Conservation (phyloP, 1,140 invertebrate genomes). For the Physella acuta region DNA sequence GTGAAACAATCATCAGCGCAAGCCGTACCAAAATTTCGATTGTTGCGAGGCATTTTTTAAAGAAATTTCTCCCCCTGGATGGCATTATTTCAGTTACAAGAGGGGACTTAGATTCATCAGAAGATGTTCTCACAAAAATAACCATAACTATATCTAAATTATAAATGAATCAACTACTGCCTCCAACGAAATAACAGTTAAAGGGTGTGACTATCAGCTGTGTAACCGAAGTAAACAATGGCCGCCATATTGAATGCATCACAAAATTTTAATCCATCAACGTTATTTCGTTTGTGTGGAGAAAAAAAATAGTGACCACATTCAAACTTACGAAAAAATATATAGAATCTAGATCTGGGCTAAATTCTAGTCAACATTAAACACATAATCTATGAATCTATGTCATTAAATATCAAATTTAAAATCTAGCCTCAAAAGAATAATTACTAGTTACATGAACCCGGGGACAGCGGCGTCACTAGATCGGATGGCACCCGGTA, state of each 20-base stretch:
- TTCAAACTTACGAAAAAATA: no score
- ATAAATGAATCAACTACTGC: neutral
- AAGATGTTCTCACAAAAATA: neutral
- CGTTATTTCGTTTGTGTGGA: no score
- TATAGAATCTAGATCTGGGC: no score
- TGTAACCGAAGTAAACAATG: constrained; percentile 11
- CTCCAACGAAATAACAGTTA: neutral
- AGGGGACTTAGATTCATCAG: neutral
- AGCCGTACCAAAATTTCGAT: constrained; percentile 34
- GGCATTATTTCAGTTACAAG: constrained; percentile 24
- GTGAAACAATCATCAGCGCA: constrained; percentile 34
- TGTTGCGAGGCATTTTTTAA: constrained; percentile 33
- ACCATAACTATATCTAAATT: constrained; percentile 1
- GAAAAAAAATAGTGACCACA: no score
- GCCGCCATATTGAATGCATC: constrained; percentile 21
- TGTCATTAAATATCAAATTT: no score
- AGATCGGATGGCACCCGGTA: no score
- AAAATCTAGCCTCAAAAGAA: no score
- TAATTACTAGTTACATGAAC: no score
- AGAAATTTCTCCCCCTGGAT: constrained; percentile 21
- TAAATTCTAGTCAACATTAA: no score
- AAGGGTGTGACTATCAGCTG: neutral
- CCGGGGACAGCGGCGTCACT: no score
- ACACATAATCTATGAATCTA: no score
- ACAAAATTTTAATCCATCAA: no score